Conservation (phyloP, 2,888 invertebrate species). For the Zaprionus bogoriensis region DNA sequence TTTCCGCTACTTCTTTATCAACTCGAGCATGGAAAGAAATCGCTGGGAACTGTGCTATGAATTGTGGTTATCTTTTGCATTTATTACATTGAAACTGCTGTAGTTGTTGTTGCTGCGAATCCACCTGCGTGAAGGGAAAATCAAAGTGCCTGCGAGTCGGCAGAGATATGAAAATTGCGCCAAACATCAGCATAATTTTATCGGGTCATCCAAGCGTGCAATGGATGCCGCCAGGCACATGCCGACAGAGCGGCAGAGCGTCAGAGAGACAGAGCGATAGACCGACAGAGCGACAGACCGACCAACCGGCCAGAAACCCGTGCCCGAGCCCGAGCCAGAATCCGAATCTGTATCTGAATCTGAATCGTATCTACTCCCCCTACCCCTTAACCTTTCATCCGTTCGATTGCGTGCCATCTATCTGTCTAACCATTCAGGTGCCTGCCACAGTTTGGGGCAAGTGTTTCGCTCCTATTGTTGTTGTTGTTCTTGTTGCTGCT, state of each 20-base stretch:
- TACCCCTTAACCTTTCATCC: not conserved
- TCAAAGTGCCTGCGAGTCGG: constrained; percentile 36
- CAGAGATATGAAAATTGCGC: constrained; percentile 22
- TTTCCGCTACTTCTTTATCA: too few species aligned
- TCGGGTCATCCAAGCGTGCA: constrained; percentile 64
- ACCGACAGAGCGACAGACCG: not conserved
- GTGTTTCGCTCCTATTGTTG: too few species aligned
- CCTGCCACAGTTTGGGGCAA: constrained; percentile 27
- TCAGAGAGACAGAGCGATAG: too few species aligned
- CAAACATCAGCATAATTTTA: constrained; percentile 56
- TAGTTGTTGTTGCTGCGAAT: constrained; percentile 31
- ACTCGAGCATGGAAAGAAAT: too few species aligned
- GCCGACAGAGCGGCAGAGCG: not conserved
- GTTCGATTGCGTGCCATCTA: constrained; percentile 17
- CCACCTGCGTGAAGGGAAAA: constrained; percentile 50
- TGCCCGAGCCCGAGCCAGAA: not conserved
- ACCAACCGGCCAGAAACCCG: constrained; percentile 2
- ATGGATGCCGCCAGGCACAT: constrained; percentile 31
- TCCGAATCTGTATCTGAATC: too few species aligned
- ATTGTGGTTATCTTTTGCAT: constrained; percentile 58
- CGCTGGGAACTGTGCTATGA: constrained; percentile 5
- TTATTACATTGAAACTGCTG: constrained; percentile 33
- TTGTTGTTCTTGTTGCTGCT: constrained; percentile 15
- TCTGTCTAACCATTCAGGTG: constrained; percentile 18
- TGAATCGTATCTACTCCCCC: not conserved